phyloP scores from a whole-genome alignment of 2,888 invertebrate species.

The Boloria euphrosyne region DNA sequence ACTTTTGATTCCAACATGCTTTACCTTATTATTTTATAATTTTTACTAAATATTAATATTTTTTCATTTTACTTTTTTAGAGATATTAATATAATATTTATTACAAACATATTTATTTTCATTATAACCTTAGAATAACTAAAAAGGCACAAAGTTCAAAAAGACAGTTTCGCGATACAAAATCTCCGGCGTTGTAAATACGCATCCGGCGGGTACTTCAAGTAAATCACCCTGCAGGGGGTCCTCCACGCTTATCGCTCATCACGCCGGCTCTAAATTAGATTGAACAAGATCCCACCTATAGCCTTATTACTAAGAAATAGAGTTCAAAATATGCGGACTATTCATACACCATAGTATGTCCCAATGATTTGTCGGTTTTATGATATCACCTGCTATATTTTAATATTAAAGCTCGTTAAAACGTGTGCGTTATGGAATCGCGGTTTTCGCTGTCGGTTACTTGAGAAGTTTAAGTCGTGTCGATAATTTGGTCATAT shows the following conservation, averaged over 20 bases:
- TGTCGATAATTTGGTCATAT: not conserved
- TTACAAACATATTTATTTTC: too few relatives aligned
- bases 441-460: constrained; percentile 28
- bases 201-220: constrained; percentile 39
- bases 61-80: too few relatives aligned
- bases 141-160: constrained; percentile 11
- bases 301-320: constrained; percentile 5
- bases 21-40: too few relatives aligned
- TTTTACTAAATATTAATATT: too few relatives aligned
- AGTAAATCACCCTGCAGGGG: constrained; percentile 72
- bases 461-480: not conserved
- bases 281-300: constrained; percentile 51
- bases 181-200: constrained; percentile 40
- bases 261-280: constrained; percentile 66
- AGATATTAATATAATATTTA: too few relatives aligned
- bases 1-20: too few relatives aligned
- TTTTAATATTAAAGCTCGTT: constrained; percentile 36
- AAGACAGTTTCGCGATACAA: constrained; percentile 27
- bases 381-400: constrained; percentile 51
- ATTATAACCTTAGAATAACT: not conserved
- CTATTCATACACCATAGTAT: constrained; percentile 30
- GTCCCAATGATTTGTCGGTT: constrained; percentile 59
- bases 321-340: constrained; percentile 9
- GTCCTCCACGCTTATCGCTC: constrained; percentile 57
- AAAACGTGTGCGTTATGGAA: constrained; percentile 34